phyloP scores from a whole-genome alignment of 92 coral and sea anemone species.

The Heliopora coerulea region DNA sequence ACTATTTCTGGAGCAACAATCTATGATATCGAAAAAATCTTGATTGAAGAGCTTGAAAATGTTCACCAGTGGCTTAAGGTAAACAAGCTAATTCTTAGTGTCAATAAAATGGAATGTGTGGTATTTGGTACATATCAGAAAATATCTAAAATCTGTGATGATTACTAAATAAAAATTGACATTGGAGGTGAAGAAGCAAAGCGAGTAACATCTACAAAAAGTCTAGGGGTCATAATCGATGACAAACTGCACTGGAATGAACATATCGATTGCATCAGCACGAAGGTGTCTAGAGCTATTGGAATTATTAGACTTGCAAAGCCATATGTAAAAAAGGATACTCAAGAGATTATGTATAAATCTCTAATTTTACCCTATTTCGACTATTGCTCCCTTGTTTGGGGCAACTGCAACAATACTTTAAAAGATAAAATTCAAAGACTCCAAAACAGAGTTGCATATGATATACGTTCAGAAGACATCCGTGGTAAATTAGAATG shows the following conservation, averaged over 20 bases:
- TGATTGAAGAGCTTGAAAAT: no score
- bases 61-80: neutral
- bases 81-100: neutral
- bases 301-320: constrained; percentile 7
- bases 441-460: neutral
- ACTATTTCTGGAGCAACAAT: neutral
- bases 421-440: neutral
- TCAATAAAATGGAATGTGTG: neutral
- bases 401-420: constrained; percentile 1
- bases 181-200: neutral
- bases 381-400: constrained; percentile 1
- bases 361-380: constrained; percentile 3
- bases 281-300: neutral
- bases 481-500: constrained; percentile 12
- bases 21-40: neutral
- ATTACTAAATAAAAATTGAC: neutral
- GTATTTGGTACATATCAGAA: neutral
- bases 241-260: neutral
- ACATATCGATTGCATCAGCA: neutral
- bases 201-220: neutral
- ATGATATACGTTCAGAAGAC: constrained; percentile 5
- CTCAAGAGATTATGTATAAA: neutral
- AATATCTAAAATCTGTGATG: neutral
- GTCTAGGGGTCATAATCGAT: neutral
- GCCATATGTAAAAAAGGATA: neutral